Evolutionary conservation across 2,797 vertebrate species (phyloP).

Genomic region (Brachyalestes nurse): DNA sequence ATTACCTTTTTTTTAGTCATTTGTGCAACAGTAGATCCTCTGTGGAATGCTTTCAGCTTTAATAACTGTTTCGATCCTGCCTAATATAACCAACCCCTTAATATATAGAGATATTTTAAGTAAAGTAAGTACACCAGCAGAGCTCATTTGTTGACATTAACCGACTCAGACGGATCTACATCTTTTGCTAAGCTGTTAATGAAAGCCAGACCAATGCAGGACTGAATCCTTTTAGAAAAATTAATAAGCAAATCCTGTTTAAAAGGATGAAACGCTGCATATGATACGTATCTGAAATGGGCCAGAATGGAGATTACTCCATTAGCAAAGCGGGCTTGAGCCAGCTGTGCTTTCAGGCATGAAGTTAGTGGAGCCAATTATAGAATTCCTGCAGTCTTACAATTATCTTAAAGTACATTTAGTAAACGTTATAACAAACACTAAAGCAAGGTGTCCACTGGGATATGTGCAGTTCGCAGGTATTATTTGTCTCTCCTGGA

Average conservation of each 20-base stretch:
- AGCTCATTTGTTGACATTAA: background rate
- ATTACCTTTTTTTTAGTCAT: no score
- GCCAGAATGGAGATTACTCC: constrained; percentile 10
- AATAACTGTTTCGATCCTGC: no score
- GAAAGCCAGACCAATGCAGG: constrained; percentile 6
- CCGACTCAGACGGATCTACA: constrained; percentile 11
- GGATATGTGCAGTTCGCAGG: background rate
- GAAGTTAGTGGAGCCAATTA: constrained; percentile 6
- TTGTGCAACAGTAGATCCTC: no score
- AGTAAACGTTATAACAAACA: constrained; percentile 21
- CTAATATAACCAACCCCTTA: no score
- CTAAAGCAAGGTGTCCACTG: background rate
- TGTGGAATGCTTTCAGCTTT: no score
- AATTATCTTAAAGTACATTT: constrained; percentile 10
- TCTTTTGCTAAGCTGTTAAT: constrained; percentile 11
- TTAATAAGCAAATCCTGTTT: constrained; percentile 11
- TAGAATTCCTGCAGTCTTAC: constrained; percentile 13
- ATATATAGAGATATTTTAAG: background rate
- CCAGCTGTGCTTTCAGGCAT: constrained; percentile 16
- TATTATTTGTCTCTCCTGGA: constrained; percentile 6
- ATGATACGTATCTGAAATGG: constrained; percentile 2
- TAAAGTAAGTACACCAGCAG: background rate
- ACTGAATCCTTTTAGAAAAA: constrained; percentile 12
- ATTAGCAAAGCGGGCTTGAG: background rate
- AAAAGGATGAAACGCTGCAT: constrained; percentile 9